Evolutionary conservation across 2,888 invertebrate genomes (phyloP), one percentile per base, ranked within the genome.

Genomic region (Tuberolachnus salignus): DNA sequence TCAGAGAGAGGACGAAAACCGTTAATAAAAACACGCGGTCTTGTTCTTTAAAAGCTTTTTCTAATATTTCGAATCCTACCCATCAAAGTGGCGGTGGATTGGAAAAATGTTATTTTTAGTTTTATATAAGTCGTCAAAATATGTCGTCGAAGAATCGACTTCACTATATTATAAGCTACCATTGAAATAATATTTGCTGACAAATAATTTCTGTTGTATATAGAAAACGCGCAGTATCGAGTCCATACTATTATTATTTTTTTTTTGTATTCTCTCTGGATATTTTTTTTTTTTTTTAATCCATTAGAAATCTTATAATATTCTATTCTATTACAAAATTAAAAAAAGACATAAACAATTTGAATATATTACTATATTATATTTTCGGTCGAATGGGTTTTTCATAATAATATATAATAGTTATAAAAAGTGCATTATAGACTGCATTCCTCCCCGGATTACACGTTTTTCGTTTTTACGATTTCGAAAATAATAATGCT

Each of bases 11-110:
- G 23, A 63, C 23, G n/a, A 42, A 42, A 73, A 21, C 73, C n/a
- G 46, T 49, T 51, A 59, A 57, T 66, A 75, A 66, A 75, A 69
- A 78, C 59, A 49, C 21, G 44, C 34, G 34, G 6, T 34, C n/a
- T 49, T n/a, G n/a, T n/a, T 69, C 78, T 69, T 49, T 78, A 78
- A 78, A 78, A 78, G 78, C 67, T 78, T 78, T 78, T 59, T 69
- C 69, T 51, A 78, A 78, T 69, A 69, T 44, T 23, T 61, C n/a
- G 57, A 23, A 23, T 14, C 19, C 34, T 8, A 21, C 14, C 10
- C 34, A 11, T 34, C 3, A 55, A n/a, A 42, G 69, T 9, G 16
- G 46, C 19, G 44, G 51, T 53, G 19, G 26, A 67, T 34, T 3
- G 34, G 42, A 67, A 49, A 67, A 57, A 55, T 75, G 78, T 78